Percentiles rank a stretch among this genome's conserved stretches.
phyloP scores from a whole-genome alignment of 1,140 invertebrate genomes.

The Polypedilum pembai region DNA sequence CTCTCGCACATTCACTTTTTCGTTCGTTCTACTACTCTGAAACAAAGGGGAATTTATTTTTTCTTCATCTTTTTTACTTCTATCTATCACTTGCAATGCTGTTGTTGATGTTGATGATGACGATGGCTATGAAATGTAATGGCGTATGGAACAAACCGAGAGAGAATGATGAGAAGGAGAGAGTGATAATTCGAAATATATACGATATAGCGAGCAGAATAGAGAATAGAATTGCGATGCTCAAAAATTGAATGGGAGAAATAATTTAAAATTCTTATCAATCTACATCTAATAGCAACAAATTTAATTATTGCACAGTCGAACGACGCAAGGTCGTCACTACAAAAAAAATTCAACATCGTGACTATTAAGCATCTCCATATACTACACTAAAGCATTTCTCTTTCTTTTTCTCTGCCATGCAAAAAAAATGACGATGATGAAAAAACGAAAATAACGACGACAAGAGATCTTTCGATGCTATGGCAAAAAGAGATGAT shows the following conservation, averaged over 20 bases:
- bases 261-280: constrained; percentile 20
- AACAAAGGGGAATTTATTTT: constrained; percentile 18
- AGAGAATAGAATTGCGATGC: not conserved
- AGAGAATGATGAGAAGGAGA: not conserved
- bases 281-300: constrained; percentile 18
- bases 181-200: not conserved
- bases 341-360: not conserved
- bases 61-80: not conserved
- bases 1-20: not conserved
- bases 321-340: constrained; percentile 15
- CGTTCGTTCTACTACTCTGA: not conserved
- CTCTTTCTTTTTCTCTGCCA: not conserved
- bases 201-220: not conserved
- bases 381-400: not conserved
- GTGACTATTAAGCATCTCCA: constrained; percentile 5
- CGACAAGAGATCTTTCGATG: not conserved
- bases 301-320: constrained; percentile 13
- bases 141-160: not conserved
- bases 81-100: not conserved
- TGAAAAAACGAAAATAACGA: not conserved
- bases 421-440: not conserved
- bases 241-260: not conserved
- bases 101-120: constrained; percentile 5
- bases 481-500: not conserved
- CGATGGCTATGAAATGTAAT: not conserved